Conservation (phyloP, 1,140 invertebrate genomes). For the Eulimnadia texana region DNA sequence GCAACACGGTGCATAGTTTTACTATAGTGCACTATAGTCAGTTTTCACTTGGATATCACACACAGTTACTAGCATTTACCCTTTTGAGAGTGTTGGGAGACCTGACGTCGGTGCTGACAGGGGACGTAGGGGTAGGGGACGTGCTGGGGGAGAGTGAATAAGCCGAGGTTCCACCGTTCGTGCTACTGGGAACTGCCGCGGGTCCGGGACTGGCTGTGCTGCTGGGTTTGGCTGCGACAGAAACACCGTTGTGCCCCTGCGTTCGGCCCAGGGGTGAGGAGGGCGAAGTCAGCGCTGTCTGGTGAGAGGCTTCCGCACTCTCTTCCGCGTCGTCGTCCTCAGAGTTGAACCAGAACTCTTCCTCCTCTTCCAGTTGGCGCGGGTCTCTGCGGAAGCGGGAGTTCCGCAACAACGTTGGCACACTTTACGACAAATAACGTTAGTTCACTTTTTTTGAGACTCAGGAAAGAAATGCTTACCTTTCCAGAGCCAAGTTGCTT, state of each 20-base stretch:
- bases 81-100: not conserved
- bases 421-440: constrained; percentile 26
- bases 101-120: not conserved
- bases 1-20: no score
- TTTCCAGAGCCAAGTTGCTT: constrained; percentile 43
- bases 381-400: constrained; percentile 77
- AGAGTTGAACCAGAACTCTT: constrained; percentile 98
- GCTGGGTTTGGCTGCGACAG: not conserved
- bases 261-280: constrained; percentile 38
- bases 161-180: not conserved
- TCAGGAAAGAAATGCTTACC: no score
- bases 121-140: not conserved
- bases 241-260: constrained; percentile 43
- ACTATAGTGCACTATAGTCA: no score
- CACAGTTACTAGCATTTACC: no score
- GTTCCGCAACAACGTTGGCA: constrained; percentile 61
- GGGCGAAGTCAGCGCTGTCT: constrained; percentile 29
- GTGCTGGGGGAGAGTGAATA: not conserved
- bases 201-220: not conserved
- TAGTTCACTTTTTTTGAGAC: no score
- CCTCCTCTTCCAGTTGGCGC: constrained; percentile 85
- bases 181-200: not conserved
- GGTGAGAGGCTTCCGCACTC: constrained; percentile 33
- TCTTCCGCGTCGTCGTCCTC: constrained; percentile 74
- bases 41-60: no score